A percentile compares a stretch with the other conserved stretches of the same genome.
Evolutionary conservation across 2,113 vertebrate genomes (phyloP).

Genomic region (Scytalopus superciliaris): DNA sequence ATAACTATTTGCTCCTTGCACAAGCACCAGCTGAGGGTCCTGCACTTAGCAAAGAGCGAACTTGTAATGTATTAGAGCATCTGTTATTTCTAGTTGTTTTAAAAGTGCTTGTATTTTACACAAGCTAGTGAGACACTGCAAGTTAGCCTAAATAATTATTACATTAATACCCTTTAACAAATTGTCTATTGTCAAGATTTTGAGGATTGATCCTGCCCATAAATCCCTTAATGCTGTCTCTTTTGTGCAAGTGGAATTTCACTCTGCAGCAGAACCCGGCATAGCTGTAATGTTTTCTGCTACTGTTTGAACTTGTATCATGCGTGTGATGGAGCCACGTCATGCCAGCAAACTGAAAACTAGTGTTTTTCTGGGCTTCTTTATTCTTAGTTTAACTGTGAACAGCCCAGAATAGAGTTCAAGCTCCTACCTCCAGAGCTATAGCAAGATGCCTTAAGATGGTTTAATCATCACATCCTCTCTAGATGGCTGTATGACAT

Average conservation of each 20-base stretch:
- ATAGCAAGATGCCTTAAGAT: conserved; percentile 56
- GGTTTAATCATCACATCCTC: conserved; percentile 45
- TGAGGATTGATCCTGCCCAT: neutral
- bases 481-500: neutral
- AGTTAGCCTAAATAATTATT: neutral
- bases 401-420: neutral
- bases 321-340: neutral
- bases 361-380: neutral
- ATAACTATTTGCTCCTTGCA: neutral
- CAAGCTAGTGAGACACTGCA: neutral
- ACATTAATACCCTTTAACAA: neutral
- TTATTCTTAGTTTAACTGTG: neutral
- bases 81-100: neutral
- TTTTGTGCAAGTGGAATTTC: conserved; percentile 13
- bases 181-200: neutral
- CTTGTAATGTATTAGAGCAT: neutral
- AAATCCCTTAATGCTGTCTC: neutral
- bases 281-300: neutral
- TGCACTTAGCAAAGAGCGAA: neutral
- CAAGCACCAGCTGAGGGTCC: neutral
- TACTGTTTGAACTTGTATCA: neutral
- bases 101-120: neutral
- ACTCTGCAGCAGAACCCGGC: neutral
- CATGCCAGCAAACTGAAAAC: neutral
- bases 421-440: neutral